Conservation (phyloP, 2,113 vertebrate species). For the Orthochromis indermauri region DNA sequence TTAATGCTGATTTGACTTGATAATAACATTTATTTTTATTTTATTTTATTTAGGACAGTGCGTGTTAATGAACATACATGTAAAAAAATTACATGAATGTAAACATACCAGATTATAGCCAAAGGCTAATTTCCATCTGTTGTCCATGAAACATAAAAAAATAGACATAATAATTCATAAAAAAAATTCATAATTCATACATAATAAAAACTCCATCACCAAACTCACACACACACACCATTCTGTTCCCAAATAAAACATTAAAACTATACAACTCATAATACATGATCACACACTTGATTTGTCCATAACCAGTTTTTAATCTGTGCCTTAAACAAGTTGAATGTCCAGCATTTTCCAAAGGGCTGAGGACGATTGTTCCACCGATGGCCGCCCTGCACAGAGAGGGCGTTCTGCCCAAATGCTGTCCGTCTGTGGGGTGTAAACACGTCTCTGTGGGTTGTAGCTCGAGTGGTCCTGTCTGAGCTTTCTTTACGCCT, state of each 20-base stretch:
- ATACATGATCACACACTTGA: neutral
- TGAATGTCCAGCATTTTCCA: neutral
- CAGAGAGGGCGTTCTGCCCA: neutral
- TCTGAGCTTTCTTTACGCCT: accelerated
- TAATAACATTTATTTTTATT: neutral
- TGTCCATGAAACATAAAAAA: neutral
- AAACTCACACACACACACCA: neutral
- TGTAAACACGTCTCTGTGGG: accelerated
- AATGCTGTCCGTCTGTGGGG: neutral
- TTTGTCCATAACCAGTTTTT: neutral
- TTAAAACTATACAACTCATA: neutral
- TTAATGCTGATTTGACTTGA: neutral
- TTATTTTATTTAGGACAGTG: neutral
- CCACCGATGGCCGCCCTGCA: neutral
- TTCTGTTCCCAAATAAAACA: neutral
- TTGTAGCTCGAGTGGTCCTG: neutral
- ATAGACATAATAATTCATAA: neutral
- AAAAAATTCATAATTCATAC: neutral
- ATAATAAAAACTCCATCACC: neutral
- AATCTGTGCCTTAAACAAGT: neutral
- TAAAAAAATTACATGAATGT: neutral
- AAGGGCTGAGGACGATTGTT: accelerated
- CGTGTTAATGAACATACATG: neutral
- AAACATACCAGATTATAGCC: neutral
- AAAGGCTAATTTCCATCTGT: neutral